A percentile compares a stretch with the other conserved stretches of the same genome.
Conservation (phyloP, 64 coral and sea anemone species). For the Porites australiensis region DNA sequence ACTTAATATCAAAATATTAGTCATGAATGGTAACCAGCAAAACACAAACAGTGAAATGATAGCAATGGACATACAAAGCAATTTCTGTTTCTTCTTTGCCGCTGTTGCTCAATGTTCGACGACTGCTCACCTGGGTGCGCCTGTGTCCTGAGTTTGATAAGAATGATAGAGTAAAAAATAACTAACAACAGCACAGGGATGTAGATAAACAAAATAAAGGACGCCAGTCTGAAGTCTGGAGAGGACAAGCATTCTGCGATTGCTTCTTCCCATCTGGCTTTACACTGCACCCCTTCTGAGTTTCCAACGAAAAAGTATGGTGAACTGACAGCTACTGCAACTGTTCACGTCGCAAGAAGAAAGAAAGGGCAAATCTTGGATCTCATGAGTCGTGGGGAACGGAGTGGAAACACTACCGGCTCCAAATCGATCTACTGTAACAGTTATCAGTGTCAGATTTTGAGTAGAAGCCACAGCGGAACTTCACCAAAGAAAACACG, state of each 20-base stretch:
- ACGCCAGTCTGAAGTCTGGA: too few relatives aligned
- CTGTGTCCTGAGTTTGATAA: constrained; percentile 15
- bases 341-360: constrained; percentile 7
- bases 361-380: background rate
- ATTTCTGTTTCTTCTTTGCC: background rate
- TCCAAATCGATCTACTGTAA: constrained; percentile 34
- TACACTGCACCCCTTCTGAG: background rate
- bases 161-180: constrained; percentile 20
- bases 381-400: constrained; percentile 5
- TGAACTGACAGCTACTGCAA: background rate
- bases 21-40: background rate
- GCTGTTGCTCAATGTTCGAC: background rate
- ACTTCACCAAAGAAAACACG: background rate
- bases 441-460: background rate
- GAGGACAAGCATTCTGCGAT: too few relatives aligned
- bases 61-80: constrained; percentile 36
- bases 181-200: background rate
- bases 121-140: constrained; percentile 2
- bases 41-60: constrained; percentile 23
- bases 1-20: too few relatives aligned
- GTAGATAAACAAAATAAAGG: background rate
- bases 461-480: background rate
- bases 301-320: constrained; percentile 12
- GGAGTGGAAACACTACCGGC: constrained; percentile 29
- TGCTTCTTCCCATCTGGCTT: too few relatives aligned